phyloP scores from a whole-genome alignment of 2,888 invertebrate genomes.

The Drosophila barbarae region DNA sequence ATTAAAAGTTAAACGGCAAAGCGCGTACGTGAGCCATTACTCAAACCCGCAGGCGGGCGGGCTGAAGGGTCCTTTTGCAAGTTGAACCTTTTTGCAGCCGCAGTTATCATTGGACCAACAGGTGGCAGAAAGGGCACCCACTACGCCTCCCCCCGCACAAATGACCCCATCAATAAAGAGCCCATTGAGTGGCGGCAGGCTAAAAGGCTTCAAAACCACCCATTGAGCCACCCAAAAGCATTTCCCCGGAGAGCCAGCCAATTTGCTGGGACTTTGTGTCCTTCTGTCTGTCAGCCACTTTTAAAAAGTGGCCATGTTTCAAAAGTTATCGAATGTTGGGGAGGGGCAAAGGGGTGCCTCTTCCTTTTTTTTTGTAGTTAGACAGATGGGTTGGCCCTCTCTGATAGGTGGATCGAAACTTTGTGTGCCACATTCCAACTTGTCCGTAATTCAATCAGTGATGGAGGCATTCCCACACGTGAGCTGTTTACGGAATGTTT shows the following conservation, averaged over 20 bases:
- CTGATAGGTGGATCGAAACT: conserved; percentile 43
- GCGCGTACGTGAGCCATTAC: conserved; percentile 66
- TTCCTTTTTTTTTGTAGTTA: not conserved
- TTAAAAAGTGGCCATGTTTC: conserved; percentile 51
- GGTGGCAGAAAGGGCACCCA: conserved; percentile 38
- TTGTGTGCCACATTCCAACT: conserved; percentile 40
- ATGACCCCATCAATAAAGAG: conserved; percentile 59
- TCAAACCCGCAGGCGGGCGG: conserved; percentile 25
- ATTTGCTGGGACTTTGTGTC: conserved; percentile 44
- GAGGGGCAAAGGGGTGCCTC: not conserved
- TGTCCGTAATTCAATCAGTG: conserved; percentile 70
- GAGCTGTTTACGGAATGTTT: conserved; percentile 54
- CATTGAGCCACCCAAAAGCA: conserved; percentile 7
- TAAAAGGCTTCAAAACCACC: conserved; percentile 16
- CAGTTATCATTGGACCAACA: conserved; percentile 48
- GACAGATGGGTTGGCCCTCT: not conserved
- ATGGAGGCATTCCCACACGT: conserved; percentile 61
- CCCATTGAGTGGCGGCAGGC: conserved; percentile 48
- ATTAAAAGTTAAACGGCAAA: conserved; percentile 68
- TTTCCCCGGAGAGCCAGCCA: conserved; percentile 50
- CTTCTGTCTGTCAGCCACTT: conserved; percentile 57
- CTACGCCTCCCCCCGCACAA: conserved; percentile 19
- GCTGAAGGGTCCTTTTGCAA: conserved; percentile 27
- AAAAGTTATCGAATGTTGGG: conserved; percentile 46
- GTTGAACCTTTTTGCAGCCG: conserved; percentile 36